Conservation (phyloP, 2,797 vertebrate species). For the Oreonectes daqikongensis region DNA sequence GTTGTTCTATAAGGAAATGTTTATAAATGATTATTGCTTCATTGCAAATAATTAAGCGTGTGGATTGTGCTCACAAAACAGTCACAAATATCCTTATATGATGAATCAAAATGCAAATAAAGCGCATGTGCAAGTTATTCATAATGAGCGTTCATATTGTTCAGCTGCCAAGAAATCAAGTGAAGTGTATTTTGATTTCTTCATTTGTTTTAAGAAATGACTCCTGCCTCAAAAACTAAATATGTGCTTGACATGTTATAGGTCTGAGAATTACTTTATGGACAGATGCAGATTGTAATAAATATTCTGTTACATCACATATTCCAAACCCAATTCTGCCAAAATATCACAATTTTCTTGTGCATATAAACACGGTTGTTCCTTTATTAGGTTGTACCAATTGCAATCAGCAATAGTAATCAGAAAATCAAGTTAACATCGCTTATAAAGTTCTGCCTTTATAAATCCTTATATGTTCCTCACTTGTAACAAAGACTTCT, state of each 20-base stretch:
- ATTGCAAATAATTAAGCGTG: neutral
- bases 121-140: neutral
- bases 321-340: no score
- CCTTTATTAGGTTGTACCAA: no score
- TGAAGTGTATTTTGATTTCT: conserved; percentile 4
- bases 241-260: neutral
- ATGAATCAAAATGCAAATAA: neutral
- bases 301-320: no score
- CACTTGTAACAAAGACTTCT: no score
- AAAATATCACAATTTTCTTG: no score
- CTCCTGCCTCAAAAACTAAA: neutral
- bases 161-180: neutral
- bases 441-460: no score
- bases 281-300: neutral
- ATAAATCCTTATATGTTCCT: neutral
- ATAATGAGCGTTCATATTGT: neutral
- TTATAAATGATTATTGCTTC: neutral
- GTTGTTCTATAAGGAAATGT: neutral
- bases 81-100: neutral
- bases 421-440: neutral
- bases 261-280: neutral
- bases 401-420: neutral
- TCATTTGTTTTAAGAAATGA: neutral
- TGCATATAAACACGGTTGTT: no score
- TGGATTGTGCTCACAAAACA: neutral